Base-by-base conservation (phyloP, 2,797 vertebrate genomes). In the Schizothorax lantsangensis region DNA sequence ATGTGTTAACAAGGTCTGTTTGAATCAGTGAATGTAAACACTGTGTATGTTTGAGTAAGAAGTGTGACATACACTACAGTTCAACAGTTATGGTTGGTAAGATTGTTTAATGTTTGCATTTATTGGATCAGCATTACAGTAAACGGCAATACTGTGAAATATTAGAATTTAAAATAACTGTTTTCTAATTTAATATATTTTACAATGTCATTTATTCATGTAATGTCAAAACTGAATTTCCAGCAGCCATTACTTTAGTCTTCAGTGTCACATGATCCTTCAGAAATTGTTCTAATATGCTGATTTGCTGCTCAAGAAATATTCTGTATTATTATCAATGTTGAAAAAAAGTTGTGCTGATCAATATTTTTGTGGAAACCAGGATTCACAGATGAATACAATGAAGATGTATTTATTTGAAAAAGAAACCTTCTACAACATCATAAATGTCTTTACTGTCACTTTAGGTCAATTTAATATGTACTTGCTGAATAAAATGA, bases 1-100 rank as follows among this genome's bases (percentile, higher is more conserved):
- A 43, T 0, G 62, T 52, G 45, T 66, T 78, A 10, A 21, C 43
- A 73, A 54, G 10, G 19, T 64, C 43, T 77, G 57, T 66, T 84
- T 47, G 14, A 84, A 62, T 74, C 54, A 64, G 38, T 33, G 21
- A 43, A 77, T 52, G 73, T 38, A 68, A 78, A 84, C 73, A 78
- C 23, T 19, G 38, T 3, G 78, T 21, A 49, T 81, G 45, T 69
- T 81, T 81, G 2, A 30, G 40, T 21, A 57, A 75, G 49, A 71
- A 40, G 40, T 64, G n/a, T 19, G n/a, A 66, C 38, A 40, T 7
- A 6, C 30, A 36, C 30, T 78, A 36, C 33, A 2, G 5, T 36
- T 78, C 10, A 59, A 59, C 30, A 23, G 5, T 73, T 57, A 54
- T 30, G 49, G 15, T 6, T 36, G 26, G 7, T 54, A 23, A 57